These are phyloP conservation scores for Paradoxurus hermaphroditus DNA, from an alignment of 2,113 vertebrate genomes.

Conservation along the genomic window DNA sequence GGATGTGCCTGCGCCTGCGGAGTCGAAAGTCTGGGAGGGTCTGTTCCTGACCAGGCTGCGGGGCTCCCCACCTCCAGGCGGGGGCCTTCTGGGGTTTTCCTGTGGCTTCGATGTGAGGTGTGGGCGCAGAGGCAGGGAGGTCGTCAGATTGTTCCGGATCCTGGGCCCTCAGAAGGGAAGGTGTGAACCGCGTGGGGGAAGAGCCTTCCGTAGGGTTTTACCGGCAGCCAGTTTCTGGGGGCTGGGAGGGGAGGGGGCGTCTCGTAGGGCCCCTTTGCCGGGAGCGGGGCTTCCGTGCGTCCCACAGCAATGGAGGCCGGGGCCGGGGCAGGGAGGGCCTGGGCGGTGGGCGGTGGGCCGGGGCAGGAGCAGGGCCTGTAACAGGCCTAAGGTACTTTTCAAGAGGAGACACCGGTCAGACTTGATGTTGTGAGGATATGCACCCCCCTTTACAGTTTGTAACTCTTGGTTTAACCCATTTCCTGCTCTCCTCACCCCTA, in stretches of 20 bases:
- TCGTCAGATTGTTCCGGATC: fast-evolving
- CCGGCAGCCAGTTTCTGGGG: not conserved
- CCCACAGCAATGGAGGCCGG: not conserved
- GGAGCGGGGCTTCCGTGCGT: not conserved
- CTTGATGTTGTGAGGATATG: not conserved
- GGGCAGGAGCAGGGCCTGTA: not conserved
- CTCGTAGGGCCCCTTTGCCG: not conserved
- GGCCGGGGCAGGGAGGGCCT: too few species aligned
- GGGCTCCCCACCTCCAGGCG: not conserved
- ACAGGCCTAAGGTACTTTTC: not conserved
- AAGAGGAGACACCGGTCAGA: not conserved
- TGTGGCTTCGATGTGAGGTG: not conserved
- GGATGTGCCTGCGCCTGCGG: not conserved
- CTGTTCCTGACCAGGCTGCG: fast-evolving
- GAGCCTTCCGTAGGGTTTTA: not conserved
- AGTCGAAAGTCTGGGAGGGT: fast-evolving
- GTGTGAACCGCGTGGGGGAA: not conserved
- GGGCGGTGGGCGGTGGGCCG: fast-evolving
- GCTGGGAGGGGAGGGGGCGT: not conserved
- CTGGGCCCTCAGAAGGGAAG: not conserved
- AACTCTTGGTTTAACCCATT: too few species aligned
- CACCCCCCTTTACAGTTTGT: not conserved
- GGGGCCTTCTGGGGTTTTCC: not conserved
- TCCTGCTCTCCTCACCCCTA: not conserved
- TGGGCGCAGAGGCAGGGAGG: not conserved